A percentile compares a stretch with the other conserved stretches of the same genome.
phyloP scores from a whole-genome alignment of 2,797 vertebrate species.

The Neomorphus geoffroyi region DNA sequence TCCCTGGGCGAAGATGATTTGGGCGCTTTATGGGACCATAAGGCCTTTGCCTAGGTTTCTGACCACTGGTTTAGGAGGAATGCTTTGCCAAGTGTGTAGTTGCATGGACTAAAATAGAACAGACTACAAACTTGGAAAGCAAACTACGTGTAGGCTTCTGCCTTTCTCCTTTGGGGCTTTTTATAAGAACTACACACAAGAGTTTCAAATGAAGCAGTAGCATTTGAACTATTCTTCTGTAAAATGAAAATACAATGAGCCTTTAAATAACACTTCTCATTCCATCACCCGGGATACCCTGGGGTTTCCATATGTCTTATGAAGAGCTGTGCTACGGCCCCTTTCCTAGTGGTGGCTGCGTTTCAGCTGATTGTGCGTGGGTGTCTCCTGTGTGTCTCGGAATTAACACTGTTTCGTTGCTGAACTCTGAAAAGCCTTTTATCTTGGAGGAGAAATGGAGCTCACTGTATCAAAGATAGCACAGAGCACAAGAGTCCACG shows the following conservation, averaged over 20 bases:
- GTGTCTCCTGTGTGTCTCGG: neutral
- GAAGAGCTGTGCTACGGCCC: neutral
- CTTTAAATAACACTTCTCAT: neutral
- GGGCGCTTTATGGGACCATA: neutral
- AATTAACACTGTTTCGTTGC: neutral
- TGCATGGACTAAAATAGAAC: conserved; percentile 21
- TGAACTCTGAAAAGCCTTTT: neutral
- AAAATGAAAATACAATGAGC: neutral
- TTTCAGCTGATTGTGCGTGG: neutral
- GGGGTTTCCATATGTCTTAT: neutral
- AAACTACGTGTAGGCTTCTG: neutral
- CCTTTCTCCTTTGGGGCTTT: neutral
- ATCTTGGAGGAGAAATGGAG: neutral
- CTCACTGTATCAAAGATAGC: neutral
- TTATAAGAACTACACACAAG: neutral
- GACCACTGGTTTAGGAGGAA: neutral
- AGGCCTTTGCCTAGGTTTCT: neutral
- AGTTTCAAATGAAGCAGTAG: neutral
- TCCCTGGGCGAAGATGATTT: neutral
- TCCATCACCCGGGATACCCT: neutral
- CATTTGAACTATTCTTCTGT: neutral
- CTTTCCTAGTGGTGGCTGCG: neutral
- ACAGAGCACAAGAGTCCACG: neutral
- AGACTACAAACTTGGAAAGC: neutral
- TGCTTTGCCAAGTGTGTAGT: neutral